Conservation (phyloP, 2,888 invertebrate genomes). For the Cryptops parisi region DNA sequence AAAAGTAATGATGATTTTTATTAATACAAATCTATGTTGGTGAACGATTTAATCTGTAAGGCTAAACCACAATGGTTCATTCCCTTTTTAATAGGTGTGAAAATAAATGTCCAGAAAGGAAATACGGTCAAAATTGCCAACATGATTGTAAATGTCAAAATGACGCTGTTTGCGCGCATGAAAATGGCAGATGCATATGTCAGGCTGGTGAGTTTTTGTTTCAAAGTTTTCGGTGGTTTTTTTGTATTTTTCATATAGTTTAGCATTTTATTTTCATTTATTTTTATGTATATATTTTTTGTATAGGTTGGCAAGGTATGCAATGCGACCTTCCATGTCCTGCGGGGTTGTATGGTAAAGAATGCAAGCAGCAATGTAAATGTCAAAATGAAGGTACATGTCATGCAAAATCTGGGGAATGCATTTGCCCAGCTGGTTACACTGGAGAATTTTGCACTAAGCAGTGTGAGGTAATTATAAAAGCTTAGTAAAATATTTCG, state of each 20-base stretch:
- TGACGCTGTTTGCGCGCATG: constrained; percentile 30
- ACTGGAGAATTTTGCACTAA: constrained; percentile 16
- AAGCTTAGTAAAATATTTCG: too few relatives aligned
- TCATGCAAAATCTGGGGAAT: constrained; percentile 66
- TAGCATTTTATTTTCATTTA: too few relatives aligned
- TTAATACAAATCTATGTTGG: too few relatives aligned
- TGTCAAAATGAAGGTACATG: constrained; percentile 41
- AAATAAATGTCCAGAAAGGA: constrained; percentile 65
- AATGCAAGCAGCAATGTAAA: constrained; percentile 22
- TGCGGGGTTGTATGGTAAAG: constrained; percentile 18
- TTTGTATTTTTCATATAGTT: too few relatives aligned
- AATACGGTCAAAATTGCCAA: constrained; percentile 57
- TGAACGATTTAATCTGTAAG: neutral
- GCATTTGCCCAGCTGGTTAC: constrained; percentile 33
- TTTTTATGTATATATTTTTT: too few relatives aligned
- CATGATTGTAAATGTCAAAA: constrained; percentile 17
- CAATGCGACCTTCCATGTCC: constrained; percentile 17
- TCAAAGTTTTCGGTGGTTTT: too few relatives aligned
- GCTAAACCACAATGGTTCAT: neutral
- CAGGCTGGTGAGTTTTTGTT: constrained; percentile 23
- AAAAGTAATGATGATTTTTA: constrained; percentile 22
- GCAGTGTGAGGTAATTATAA: constrained; percentile 15
- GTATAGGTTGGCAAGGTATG: constrained; percentile 17
- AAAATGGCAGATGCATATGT: constrained; percentile 33
- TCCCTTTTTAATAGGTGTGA: constrained; percentile 46